Evolutionary conservation across 2,797 vertebrate species (phyloP).

Genomic region (Periparus ater): DNA sequence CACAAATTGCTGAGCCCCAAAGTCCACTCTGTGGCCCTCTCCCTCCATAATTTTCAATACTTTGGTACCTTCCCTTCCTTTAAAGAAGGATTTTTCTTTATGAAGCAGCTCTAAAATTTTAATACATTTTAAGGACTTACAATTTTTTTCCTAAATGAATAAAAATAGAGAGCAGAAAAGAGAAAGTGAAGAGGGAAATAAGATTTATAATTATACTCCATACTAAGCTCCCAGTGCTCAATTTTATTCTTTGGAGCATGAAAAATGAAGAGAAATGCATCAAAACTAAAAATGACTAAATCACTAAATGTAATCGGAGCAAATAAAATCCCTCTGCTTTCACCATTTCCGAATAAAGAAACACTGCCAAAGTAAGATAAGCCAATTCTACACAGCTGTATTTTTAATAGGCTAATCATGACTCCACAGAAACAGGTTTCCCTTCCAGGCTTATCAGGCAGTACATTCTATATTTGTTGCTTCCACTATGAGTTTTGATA

Average conservation of each 20-base stretch:
- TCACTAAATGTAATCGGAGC: slow-evolving; percentile 43
- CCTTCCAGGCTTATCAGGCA: slow-evolving; percentile 60
- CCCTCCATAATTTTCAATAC: not conserved
- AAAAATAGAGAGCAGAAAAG: not conserved
- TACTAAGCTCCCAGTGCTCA: not conserved
- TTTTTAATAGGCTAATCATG: slow-evolving; percentile 58
- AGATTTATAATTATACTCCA: not conserved
- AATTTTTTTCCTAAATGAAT: not conserved
- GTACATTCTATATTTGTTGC: slow-evolving; percentile 38
- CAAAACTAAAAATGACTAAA: slow-evolving; percentile 53
- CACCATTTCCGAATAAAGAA: slow-evolving; percentile 29
- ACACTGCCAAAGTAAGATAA: slow-evolving; percentile 54
- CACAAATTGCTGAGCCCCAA: not conserved
- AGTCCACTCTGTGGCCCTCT: not conserved
- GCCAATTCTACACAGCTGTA: slow-evolving; percentile 41
- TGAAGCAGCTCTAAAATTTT: not conserved
- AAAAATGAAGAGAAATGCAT: slow-evolving; percentile 36
- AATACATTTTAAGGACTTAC: not conserved
- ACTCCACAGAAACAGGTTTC: slow-evolving; percentile 58
- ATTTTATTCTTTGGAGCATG: not conserved
- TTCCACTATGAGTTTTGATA: slow-evolving; percentile 47
- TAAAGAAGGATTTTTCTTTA: not conserved
- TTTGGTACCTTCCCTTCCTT: not conserved
- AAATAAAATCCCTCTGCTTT: slow-evolving; percentile 45
- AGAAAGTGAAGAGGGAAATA: not conserved